phyloP scores from a whole-genome alignment of 2,888 invertebrate genomes.

The Sturmia bella region DNA sequence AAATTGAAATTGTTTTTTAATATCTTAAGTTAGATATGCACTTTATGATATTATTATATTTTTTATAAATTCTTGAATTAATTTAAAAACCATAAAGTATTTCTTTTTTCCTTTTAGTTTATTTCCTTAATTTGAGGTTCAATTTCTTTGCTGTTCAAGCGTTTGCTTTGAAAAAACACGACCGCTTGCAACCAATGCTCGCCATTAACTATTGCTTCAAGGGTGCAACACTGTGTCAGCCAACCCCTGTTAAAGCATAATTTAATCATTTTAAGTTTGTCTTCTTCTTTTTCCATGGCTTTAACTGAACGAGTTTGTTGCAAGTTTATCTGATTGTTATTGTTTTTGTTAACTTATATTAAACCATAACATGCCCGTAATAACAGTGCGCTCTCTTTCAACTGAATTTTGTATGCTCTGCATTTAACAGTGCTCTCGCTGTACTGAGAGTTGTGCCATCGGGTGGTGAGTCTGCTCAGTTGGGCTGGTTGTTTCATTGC shows the following conservation, averaged over 20 bases:
- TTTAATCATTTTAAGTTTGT: constrained; percentile 60
- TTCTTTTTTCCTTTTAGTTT: constrained; percentile 29
- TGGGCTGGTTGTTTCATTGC: neutral
- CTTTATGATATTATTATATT: constrained; percentile 9
- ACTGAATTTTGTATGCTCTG: neutral
- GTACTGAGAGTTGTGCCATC: neutral
- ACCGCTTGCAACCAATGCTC: constrained; percentile 82
- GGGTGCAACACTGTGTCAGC: constrained; percentile 75
- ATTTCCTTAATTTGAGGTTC: constrained; percentile 14
- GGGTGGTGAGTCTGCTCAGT: constrained; percentile 69
- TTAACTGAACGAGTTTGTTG: constrained; percentile 20
- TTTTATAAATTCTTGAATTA: neutral
- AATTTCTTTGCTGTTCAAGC: constrained; percentile 47
- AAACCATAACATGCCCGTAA: constrained; percentile 32
- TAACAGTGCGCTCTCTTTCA: constrained; percentile 3
- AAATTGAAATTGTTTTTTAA: neutral
- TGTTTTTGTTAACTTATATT: constrained; percentile 57
- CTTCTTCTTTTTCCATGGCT: constrained; percentile 25
- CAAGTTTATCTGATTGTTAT: constrained; percentile 29
- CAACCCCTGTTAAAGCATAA: constrained; percentile 72
- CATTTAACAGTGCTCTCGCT: neutral
- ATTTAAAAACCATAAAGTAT: constrained; percentile 4
- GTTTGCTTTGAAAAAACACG: constrained; percentile 76
- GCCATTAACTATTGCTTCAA: constrained; percentile 81
- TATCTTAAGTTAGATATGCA: neutral